These are phyloP conservation scores for Brachyhypopomus gauderio DNA, from an alignment of 2,113 vertebrate species.

Conservation along the genomic window DNA sequence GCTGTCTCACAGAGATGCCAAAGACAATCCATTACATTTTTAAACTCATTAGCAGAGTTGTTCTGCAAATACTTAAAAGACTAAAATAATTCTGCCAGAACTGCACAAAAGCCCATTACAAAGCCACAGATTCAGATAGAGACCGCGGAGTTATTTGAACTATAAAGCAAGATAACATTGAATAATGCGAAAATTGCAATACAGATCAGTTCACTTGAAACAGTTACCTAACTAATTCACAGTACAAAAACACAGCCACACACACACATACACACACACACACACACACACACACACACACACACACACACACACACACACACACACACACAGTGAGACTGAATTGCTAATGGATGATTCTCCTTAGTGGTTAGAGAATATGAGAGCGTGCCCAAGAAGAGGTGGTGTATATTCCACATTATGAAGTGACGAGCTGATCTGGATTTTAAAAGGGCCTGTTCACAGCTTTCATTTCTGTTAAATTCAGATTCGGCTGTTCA, in stretches of 20 bases:
- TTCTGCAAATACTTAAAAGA: neutral
- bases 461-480: neutral
- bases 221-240: constrained; percentile 12
- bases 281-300: no score
- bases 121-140: neutral
- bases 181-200: neutral
- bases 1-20: neutral
- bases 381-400: neutral
- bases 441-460: neutral
- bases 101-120: neutral
- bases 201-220: neutral
- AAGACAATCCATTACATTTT: neutral
- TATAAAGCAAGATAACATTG: no score
- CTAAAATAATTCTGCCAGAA: no score
- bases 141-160: no score
- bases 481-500: no score
- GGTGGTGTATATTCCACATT: neutral
- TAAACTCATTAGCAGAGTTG: neutral
- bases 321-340: constrained; percentile 1
- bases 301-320: no score
- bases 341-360: constrained; percentile 29
- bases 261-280: constrained; percentile 28
- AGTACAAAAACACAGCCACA: constrained; percentile 13
- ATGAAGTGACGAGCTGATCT: neutral
- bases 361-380: constrained; percentile 8